Base-by-base conservation (phyloP, 2,888 invertebrate genomes). In the Adineta ricciae region DNA sequence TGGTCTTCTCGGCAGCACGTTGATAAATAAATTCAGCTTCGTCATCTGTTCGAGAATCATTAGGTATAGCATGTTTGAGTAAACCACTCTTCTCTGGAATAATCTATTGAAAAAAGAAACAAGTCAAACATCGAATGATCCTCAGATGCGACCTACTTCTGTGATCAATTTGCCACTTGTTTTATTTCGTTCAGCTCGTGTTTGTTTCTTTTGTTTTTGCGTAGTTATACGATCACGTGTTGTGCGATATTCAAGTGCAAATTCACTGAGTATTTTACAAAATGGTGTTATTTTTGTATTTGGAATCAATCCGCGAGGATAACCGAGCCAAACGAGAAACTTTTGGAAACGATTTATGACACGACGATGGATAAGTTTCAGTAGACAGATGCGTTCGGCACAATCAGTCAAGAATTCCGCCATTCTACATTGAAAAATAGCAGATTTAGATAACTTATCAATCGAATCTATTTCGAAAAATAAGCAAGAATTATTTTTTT, bases 151-250 rank as follows among this genome's bases (percentile, higher is more conserved):
- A 32, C 83, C 64, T 32, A 73, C 82, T 46, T 91, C 91, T 83
- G 96, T 95, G 87, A 97, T 97, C 94, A 97, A 95, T 91, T 98
- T 99, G 87, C 97, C 97, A 88, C 97, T 92, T 16, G 97, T 98
- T 92, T 97, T 97, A 90, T 97, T 98, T 88, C 98, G 92, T 91
- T 99, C 98, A 85, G 97, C 93, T 89, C 97, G 96, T 50, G 89
- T 91, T 41, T 90, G 91, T 86, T 95, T 95, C 92, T 97, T 97
- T 91, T 96, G 95, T 85, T 96, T 91, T 90, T 97, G 97, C 90
- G 96, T 96, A 85, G 96, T 92, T 7, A 99, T 96, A 87, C 97
- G 93, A 90, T 99, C 99, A 85, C 98, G 92, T 0, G 97, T 97
- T 24, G 98, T 99, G 87, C 98, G 93, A 91, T 97, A 99, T 91